A percentile compares a stretch with the other conserved stretches of the same genome.
Evolutionary conservation across 2,888 invertebrate species (phyloP).

Genomic region (Himalopsyche japonica): DNA sequence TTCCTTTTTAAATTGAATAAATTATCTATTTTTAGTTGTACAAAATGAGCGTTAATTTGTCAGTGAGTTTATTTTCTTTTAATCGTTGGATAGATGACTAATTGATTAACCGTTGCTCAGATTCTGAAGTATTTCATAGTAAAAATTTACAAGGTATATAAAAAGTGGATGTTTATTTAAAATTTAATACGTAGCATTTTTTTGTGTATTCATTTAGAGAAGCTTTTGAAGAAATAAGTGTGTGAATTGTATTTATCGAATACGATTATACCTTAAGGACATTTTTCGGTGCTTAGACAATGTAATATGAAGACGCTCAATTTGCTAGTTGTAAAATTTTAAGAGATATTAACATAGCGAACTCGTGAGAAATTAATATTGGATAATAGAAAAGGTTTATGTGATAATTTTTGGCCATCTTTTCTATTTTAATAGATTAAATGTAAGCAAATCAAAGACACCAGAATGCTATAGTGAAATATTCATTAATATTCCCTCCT

Average conservation of each 20-base stretch:
- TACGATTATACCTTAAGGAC: background rate
- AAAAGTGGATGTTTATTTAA: background rate
- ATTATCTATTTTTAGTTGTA: background rate
- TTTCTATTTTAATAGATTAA: slow-evolving; percentile 12
- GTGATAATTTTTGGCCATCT: slow-evolving; percentile 31
- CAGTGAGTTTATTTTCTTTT: background rate
- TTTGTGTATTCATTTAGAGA: background rate
- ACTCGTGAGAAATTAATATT: background rate
- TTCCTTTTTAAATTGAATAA: no score
- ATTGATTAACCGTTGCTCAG: background rate
- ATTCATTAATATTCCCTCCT: slow-evolving; percentile 11
- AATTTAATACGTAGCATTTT: background rate
- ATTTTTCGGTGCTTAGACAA: background rate
- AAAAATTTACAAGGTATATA: background rate
- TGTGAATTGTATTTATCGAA: background rate
- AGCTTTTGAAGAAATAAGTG: background rate
- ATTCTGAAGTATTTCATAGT: background rate
- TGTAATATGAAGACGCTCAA: background rate
- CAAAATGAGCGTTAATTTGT: background rate
- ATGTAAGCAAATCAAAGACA: background rate
- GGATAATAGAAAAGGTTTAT: background rate
- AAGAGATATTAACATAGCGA: background rate
- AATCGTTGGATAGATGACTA: background rate
- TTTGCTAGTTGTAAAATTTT: background rate
- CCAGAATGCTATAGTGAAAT: slow-evolving; percentile 14